Evolutionary conservation across 2,797 vertebrate species (phyloP).

Genomic region (Gadopsis bispinosus): DNA sequence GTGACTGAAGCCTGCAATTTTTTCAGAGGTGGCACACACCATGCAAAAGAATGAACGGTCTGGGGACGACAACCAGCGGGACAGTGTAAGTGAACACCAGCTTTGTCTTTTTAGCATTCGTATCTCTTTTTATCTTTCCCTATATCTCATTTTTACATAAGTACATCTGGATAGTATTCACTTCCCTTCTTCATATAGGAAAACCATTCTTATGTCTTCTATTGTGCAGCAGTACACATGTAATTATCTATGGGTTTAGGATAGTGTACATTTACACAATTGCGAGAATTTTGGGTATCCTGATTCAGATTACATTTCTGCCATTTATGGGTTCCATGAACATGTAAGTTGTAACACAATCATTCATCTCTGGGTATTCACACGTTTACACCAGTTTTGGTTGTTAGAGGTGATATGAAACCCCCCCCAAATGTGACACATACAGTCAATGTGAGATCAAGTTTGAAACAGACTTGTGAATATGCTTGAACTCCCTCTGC

Average conservation of each 20-base stretch:
- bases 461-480: conserved; percentile 9
- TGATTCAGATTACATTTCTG: neutral
- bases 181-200: neutral
- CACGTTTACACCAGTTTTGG: neutral
- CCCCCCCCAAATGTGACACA: neutral
- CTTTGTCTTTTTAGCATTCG: neutral
- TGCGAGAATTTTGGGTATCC: neutral
- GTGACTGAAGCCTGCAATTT: conserved; percentile 50
- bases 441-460: neutral
- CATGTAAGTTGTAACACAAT: neutral
- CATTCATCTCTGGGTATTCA: neutral
- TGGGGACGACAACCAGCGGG: conserved; percentile 70
- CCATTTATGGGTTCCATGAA: neutral
- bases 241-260: neutral
- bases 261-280: neutral
- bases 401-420: neutral
- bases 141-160: neutral
- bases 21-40: conserved; percentile 70
- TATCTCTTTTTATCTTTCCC: neutral
- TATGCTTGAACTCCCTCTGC: neutral
- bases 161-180: neutral
- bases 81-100: conserved; percentile 67
- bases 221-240: neutral
- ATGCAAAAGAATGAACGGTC: conserved; percentile 82
- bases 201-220: neutral